Evolutionary conservation across 2,888 invertebrate species (phyloP).

Genomic region (Aspidapion aeneum): DNA sequence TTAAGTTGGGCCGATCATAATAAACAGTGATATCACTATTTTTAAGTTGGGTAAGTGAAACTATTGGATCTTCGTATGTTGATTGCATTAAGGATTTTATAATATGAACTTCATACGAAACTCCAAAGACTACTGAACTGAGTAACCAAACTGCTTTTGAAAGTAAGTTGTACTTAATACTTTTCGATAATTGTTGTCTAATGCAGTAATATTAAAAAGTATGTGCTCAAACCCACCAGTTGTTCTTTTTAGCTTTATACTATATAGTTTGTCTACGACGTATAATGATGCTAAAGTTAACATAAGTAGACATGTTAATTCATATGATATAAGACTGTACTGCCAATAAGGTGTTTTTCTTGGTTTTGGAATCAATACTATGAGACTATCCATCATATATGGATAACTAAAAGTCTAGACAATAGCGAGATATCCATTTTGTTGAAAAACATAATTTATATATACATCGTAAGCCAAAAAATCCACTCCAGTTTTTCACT

Average conservation of each 20-base stretch:
- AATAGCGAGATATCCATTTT: neutral
- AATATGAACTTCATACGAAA: neutral
- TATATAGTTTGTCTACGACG: neutral
- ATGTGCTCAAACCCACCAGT: no score
- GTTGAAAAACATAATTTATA: neutral
- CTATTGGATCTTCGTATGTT: neutral
- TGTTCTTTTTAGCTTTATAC: no score
- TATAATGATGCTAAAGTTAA: neutral
- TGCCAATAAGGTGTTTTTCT: neutral
- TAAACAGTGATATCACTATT: neutral
- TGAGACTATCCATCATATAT: neutral
- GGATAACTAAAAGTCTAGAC: neutral
- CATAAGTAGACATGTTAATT: neutral
- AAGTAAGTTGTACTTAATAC: neutral
- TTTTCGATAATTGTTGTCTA: neutral
- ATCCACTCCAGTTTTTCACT: neutral
- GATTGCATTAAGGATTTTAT: neutral
- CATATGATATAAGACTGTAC: neutral
- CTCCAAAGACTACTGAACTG: neutral
- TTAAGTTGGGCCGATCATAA: neutral
- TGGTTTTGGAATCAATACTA: neutral
- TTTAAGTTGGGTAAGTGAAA: neutral
- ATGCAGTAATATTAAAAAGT: neutral
- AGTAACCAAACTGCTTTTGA: neutral
- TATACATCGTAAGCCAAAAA: neutral